Base-by-base conservation (phyloP, 2,888 invertebrate species). In the Tetragnatha montana region DNA sequence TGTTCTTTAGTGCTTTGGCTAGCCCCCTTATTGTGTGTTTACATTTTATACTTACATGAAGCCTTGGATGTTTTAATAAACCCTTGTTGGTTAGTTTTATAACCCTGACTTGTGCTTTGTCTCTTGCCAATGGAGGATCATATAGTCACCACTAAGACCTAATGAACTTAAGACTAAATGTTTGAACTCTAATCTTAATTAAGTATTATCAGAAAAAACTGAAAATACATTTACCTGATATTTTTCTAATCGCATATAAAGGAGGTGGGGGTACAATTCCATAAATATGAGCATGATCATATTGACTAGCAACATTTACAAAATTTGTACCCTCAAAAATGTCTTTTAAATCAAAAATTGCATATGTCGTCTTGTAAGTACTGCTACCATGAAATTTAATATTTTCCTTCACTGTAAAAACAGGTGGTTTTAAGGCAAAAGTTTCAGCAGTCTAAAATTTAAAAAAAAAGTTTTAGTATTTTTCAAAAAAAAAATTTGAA, bases 341-440 rank as follows among this genome's bases (percentile, higher is more conserved):
- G 75, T 94, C 92, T 90, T 95, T 94, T 76, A 96, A 94, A 92
- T 96, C 95, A 93, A 97, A 98, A 14, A 96, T 95, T 4, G 96
- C 97, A 92, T 96, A 95, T 88, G 94, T 94, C 51, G 94, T 95
- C 51, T 95, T 95, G 92, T 95, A 95, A 0, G 96, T 96, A 51
- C 97, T 94, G 83, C 96, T 21, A 70, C 14, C 22, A 14, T 51
- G 22, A 22, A 68, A 10, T 19, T n/a, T 60, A 60, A 76, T 22
- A 47, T 78, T 89, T 22, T 82, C 96, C 14, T 94, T 93, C 14
- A 96, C 93, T 47, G 94, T 94, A 71, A 94, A 94, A 88, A 95
- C 51, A 17, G 97, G 96, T 81, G 96, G 21, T 94, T 94, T 89
- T 97, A 93, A 80, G 95, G 95, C 92, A 96, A 97, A 12, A 95